phyloP scores from a whole-genome alignment of 1,140 invertebrate genomes.

The Diploscapter pachys region DNA sequence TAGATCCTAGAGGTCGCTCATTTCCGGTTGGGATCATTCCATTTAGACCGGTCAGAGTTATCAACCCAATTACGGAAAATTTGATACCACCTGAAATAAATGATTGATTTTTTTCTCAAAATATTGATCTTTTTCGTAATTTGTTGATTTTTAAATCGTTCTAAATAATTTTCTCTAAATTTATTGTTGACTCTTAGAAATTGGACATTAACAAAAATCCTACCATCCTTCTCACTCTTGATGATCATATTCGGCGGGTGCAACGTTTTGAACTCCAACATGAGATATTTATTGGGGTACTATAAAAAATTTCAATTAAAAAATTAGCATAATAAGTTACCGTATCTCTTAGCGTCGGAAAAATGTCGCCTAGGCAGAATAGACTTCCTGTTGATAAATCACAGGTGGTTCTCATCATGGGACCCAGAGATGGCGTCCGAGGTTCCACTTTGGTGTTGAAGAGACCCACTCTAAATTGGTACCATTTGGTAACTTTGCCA shows the following conservation, averaged over 20 bases:
- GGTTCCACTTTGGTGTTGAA: constrained; percentile 56
- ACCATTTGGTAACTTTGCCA: background rate
- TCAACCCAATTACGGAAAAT: constrained; percentile 48
- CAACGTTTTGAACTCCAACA: constrained; percentile 28
- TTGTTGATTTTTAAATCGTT: background rate
- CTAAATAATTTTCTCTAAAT: too few relatives aligned
- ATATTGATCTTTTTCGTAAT: too few relatives aligned
- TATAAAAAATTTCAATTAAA: too few relatives aligned
- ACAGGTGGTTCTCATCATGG: constrained; percentile 54
- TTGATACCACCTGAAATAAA: constrained; percentile 46
- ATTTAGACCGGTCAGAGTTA: constrained; percentile 41
- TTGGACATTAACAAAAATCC: too few relatives aligned
- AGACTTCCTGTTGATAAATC: constrained; percentile 46
- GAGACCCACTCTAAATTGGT: constrained; percentile 45
- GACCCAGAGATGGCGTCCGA: constrained; percentile 55
- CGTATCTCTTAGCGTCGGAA: constrained; percentile 49
- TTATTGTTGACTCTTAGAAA: too few relatives aligned
- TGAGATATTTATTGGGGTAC: constrained; percentile 16
- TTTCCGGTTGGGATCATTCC: constrained; percentile 30
- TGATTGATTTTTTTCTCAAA: too few relatives aligned
- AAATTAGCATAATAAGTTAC: background rate
- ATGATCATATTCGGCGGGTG: constrained; percentile 24
- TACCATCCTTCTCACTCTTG: constrained; percentile 19
- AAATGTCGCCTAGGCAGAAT: constrained; percentile 57
- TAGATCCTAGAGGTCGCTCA: constrained; percentile 11